Base-by-base conservation (phyloP, 2,113 vertebrate genomes). In the Halcyon senegalensis region DNA sequence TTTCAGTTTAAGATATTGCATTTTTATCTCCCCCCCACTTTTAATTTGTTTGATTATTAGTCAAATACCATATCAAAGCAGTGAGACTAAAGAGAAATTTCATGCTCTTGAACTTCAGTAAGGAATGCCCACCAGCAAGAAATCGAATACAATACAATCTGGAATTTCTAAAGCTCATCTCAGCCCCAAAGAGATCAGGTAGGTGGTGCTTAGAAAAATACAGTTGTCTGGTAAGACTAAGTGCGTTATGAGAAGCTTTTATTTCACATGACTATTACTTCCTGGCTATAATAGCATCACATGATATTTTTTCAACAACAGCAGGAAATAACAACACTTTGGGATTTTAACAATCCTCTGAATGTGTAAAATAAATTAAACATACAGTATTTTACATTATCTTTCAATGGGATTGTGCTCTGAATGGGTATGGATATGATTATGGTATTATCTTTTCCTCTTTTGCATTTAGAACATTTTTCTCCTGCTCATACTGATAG, bases 71-170 rank as follows among this genome's bases (percentile, higher is more conserved):
- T 98, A 97, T 97, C 98, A 98, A 98, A 98, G 97, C 92, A 89
- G 94, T 89, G 97, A 97, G 95, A 97, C 98, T 97, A 97, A 98
- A 97, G 97, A 91, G 96, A 97, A 97, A 98, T 98, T 98, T 97
- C 97, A 97, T 16, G 74, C 97, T 97, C 79, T 96, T 96, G 90
- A 97, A 97, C 96, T 98, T 97, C 94, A 95, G 93, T 77, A 69
- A 97, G 93, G 96, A 97, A 97, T 97, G 96, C 97, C 98, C 94
- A 90, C 92, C 90, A 98, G 98, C 98, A 94, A 97, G 86, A 97
- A 97, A 96, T 83, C 73, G 95, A 98, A 97, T 84, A 96, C 89
- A 97, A 96, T 84, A 88, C 93, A 95, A 96, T 95, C 94, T 95
- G 66, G 90, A 96, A 95, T 96, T 97, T 96, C 95, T 93, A 92